Base-by-base conservation (phyloP, 2,888 invertebrate genomes). In the Sisyra terminalis region DNA sequence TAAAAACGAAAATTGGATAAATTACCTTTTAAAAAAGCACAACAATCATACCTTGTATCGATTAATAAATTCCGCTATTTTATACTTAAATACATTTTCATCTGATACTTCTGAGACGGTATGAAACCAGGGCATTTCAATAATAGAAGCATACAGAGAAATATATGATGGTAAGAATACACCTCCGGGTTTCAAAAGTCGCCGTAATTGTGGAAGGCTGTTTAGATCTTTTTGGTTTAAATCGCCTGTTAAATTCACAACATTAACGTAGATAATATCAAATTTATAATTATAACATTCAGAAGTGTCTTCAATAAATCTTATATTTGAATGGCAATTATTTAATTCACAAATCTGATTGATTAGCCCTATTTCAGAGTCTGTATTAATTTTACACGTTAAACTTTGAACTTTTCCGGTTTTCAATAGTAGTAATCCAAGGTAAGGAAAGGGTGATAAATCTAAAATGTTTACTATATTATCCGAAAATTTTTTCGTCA, bases 381-480 rank as follows among this genome's bases (percentile, higher is more conserved):
- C 36, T 46, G 53, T 61, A 50, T 58, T 59, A 35, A 64, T 63
- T 49, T 58, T 57, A 52, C 68, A 70, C 43, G 63, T 57, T n/a
- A 73, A 52, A 35, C 60, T 59, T 7, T 24, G 24, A 43, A 62
- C 55, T 11, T 59, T 57, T 34, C 69, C 68, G 42, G 65, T 61
- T 52, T 69, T 69, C 14, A 75, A 58, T 55, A 76, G 58, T 42
- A 67, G 56, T 34, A 78, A 54, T 1, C 78, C 78, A 52, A 75
- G 68, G 34, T 76, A 49, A 1, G 80, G 79, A 54, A 78, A 74
- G 5, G 72, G 70, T 49, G 67, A 67, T 18, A 72, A 59, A 55
- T 80, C 80, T 38, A 74, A 58, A 46, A 78, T 57, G 47, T 50
- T 52, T 50, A 45, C 57, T 46, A 50, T 43, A 48, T 50, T 34